phyloP scores from a whole-genome alignment of 2,797 vertebrate genomes.

The Muraenolepis orangiensis region DNA sequence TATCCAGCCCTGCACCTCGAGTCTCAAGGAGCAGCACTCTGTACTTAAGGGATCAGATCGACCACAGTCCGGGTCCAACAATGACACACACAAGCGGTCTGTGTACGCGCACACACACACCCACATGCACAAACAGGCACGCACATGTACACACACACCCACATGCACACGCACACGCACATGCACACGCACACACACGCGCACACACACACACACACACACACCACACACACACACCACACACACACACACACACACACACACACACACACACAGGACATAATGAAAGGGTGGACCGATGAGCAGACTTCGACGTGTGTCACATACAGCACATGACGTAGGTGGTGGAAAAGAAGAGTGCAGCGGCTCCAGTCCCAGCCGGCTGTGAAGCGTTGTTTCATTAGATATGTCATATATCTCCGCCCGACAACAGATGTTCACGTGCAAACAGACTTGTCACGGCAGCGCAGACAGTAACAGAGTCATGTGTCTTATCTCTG shows the following conservation, averaged over 20 bases:
- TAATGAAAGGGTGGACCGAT: conserved; percentile 36
- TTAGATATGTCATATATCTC: not conserved
- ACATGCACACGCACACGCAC: no score
- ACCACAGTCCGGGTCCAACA: conserved; percentile 28
- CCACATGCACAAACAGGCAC: no score
- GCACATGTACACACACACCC: conserved; percentile 49
- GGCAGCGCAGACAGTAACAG: not conserved
- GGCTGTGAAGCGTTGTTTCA: no score
- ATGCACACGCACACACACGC: conserved; percentile 50
- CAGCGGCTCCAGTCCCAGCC: no score
- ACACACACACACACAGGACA: conserved; percentile 40
- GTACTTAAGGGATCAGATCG: conserved; percentile 14
- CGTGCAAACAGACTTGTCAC: conserved; percentile 16
- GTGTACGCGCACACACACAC: conserved; percentile 38
- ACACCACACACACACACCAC: conserved; percentile 41
- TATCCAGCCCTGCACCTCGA: not conserved
- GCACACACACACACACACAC: conserved; percentile 39
- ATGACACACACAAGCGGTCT: no score
- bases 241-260: conserved; percentile 43
- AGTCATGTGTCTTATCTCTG: no score
- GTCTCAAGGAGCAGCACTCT: not conserved
- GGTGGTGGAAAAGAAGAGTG: not conserved
- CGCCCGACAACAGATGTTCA: conserved; percentile 34
- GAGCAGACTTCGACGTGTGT: not conserved
- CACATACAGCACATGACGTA: not conserved